Percentiles rank a stretch among this genome's conserved stretches.
These are phyloP conservation scores for Amaurobius ferox DNA, from an alignment of 2,888 invertebrate species.

Conservation along the genomic window DNA sequence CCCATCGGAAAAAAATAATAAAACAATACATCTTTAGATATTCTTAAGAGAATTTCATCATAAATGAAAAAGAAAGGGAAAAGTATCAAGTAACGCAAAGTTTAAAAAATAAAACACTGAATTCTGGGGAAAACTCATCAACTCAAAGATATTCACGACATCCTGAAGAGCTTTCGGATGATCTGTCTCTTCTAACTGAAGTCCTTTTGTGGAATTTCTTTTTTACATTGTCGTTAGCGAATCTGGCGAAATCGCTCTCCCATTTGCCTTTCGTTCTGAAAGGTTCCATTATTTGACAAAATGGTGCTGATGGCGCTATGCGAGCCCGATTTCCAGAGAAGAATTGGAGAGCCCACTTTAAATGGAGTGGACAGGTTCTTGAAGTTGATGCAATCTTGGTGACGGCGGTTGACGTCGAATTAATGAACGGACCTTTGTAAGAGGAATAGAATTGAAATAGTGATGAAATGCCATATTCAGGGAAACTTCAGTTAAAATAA, in stretches of 20 bases:
- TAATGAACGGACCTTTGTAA: background rate
- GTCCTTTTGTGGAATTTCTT: background rate
- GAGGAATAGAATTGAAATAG: too few relatives aligned
- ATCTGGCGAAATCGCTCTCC: background rate
- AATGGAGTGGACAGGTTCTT: slow-evolving; percentile 2
- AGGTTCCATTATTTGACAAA: background rate
- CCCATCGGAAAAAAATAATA: too few relatives aligned
- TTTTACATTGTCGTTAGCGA: background rate
- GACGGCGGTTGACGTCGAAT: background rate
- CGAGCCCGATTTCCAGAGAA: background rate
- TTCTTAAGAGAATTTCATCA: too few relatives aligned
- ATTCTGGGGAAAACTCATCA: background rate
- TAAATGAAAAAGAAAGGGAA: too few relatives aligned
- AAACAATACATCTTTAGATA: too few relatives aligned
- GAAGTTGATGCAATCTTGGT: background rate
- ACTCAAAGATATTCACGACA: background rate
- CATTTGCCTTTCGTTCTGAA: background rate
- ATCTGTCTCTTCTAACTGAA: background rate
- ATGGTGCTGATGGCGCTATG: background rate
- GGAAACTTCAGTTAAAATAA: too few relatives aligned
- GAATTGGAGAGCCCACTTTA: background rate
- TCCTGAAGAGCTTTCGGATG: background rate
- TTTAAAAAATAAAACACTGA: too few relatives aligned
- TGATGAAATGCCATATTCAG: too few relatives aligned
- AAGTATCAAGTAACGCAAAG: too few relatives aligned